Evolutionary conservation across 2,113 vertebrate genomes (phyloP).

Genomic region (Otis tarda): DNA sequence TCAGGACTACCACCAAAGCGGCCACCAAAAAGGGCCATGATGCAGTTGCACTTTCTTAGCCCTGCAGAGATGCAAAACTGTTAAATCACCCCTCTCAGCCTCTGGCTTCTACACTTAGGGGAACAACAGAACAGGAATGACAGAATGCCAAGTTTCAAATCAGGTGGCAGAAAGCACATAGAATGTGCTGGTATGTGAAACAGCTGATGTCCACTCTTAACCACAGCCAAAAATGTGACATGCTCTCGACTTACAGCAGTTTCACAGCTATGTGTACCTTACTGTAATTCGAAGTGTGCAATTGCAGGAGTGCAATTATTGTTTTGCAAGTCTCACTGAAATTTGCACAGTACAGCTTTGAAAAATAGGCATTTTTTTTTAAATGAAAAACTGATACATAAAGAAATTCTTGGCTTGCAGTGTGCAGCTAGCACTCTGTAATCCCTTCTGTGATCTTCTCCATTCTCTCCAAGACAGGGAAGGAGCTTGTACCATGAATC

Average conservation of each 20-base stretch:
- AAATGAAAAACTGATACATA: not conserved
- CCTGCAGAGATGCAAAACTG: not conserved
- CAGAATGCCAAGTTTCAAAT: not conserved
- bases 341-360: not conserved
- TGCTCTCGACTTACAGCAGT: not conserved
- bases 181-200: not conserved
- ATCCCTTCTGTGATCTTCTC: not conserved
- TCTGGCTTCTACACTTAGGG: not conserved
- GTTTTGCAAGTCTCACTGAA: not conserved
- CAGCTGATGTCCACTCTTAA: not conserved
- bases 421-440: not conserved
- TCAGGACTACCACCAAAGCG: not conserved
- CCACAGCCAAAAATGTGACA: not conserved
- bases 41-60: not conserved
- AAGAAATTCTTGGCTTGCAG: not conserved
- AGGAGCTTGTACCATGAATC: not conserved
- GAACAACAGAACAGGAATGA: not conserved
- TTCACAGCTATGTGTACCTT: not conserved
- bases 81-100: not conserved
- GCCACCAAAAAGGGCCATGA: not conserved
- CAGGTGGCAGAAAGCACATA: not conserved
- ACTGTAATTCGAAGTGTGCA: not conserved
- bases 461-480: rapidly evolving
- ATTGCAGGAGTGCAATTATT: not conserved
- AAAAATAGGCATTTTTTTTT: not conserved